phyloP scores from a whole-genome alignment of 2,888 invertebrate genomes.

The Onthophagus sagittarius region DNA sequence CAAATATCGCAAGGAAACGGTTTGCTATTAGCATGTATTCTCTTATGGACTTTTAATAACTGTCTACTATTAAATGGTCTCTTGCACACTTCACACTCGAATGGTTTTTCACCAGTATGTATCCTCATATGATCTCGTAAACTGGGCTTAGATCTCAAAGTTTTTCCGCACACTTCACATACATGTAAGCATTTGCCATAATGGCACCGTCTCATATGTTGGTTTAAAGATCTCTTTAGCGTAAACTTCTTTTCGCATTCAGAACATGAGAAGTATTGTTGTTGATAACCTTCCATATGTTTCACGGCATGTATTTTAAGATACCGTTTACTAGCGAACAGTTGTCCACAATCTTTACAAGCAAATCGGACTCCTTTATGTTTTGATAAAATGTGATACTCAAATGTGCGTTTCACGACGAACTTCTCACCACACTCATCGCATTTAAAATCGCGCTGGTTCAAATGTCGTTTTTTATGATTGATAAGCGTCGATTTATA shows the following conservation, averaged over 20 bases:
- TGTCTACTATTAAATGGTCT: neutral
- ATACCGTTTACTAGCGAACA: neutral
- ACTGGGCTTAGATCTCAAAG: constrained; percentile 20
- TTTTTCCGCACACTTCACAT: constrained; percentile 29
- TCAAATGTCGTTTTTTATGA: neutral
- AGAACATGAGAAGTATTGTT: neutral
- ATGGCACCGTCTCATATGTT: neutral
- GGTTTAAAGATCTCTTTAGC: neutral
- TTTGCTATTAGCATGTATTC: neutral
- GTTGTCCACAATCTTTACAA: neutral
- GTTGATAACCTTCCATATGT: neutral
- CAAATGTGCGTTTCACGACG: neutral
- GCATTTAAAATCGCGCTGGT: neutral
- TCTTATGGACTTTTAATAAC: constrained; percentile 34
- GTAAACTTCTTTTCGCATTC: neutral
- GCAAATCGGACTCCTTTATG: neutral
- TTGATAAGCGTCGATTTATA: neutral
- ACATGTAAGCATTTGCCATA: constrained; percentile 30
- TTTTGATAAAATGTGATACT: constrained; percentile 18
- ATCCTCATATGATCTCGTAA: constrained; percentile 25
- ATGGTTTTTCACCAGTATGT: constrained; percentile 27
- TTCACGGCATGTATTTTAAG: neutral
- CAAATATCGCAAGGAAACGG: constrained; percentile 41
- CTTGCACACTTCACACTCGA: constrained; percentile 14
- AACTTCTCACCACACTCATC: neutral